Evolutionary conservation across 2,888 invertebrate species (phyloP), one percentile per base, ranked within the genome.

Genomic region (Drosophila gaucha): DNA sequence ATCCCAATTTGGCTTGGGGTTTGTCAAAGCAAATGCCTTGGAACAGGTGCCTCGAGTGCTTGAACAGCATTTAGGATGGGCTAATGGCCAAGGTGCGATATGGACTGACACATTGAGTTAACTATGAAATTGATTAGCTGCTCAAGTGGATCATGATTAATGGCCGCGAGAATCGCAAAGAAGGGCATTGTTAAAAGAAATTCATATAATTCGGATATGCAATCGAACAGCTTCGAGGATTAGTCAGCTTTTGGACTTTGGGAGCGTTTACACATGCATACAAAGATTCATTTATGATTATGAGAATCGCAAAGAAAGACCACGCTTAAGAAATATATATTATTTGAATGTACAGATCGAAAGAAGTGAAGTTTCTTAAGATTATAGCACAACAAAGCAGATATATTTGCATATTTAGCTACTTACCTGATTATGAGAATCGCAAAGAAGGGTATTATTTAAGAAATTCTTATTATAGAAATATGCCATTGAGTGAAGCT

Each of bases 1-100:
- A 64, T 86, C 83, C 78, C 75, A 75, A 82, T 86, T 86, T 73
- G 85, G 80, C 66, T 28, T 22, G 49, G 49, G 33, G 57, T 62
- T 64, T 68, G 60, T 69, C 73, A 58, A 57, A 56, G 64, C 73
- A 60, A 73, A 70, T 77, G 67, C 69, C 50, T 35, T 20, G 55
- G 49, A 74, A 67, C 79, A 79, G 79, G 70, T 70, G 79, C 36
- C 47, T 14, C 52, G 16, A 38, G 28, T 38, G 38, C 60, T 26
- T 41, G 41, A 16, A 30, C 35, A 35, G 39, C 44, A 22, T 50
- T 51, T 44, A 64, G 65, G 63, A 22, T 52, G 41, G 71, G 70
- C 74, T 41, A 41, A 41, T 41, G 50, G 39, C 39, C 63, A 20
- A 74, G 74, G 72, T 70, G 73, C 73, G 56, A 76, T 73, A 65